Percentiles rank a stretch among this genome's conserved stretches.
Evolutionary conservation across 2,113 vertebrate species (phyloP).

Genomic region (Ochotona curzoniae): DNA sequence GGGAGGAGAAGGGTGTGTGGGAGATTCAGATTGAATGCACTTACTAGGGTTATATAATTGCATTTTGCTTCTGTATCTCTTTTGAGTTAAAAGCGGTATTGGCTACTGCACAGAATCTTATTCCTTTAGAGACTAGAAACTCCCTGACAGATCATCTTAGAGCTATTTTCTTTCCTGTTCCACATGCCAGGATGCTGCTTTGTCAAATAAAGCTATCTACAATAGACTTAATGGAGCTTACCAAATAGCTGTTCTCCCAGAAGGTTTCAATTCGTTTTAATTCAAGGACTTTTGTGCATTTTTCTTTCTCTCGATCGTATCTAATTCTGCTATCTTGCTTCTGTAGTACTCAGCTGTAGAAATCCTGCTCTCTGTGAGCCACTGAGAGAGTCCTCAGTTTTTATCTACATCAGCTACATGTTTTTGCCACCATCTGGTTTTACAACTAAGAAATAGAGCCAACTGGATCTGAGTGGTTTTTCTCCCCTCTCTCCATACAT

Average conservation of each 20-base stretch:
- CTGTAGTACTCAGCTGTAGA: constrained; percentile 68
- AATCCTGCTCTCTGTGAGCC: constrained; percentile 53
- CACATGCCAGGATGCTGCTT: constrained; percentile 78
- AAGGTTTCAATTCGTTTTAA: constrained; percentile 83
- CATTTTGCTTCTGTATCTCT: constrained; percentile 77
- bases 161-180: constrained; percentile 81
- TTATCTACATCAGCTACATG: constrained; percentile 59
- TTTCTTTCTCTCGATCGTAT: constrained; percentile 73
- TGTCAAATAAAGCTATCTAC: constrained; percentile 83
- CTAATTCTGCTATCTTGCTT: constrained; percentile 78
- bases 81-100: constrained; percentile 74
- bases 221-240: constrained; percentile 82
- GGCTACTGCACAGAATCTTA: constrained; percentile 65
- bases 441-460: constrained; percentile 69
- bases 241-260: constrained; percentile 81
- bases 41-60: constrained; percentile 76
- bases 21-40: constrained; percentile 68
- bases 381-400: constrained; percentile 41
- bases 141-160: constrained; percentile 80
- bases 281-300: constrained; percentile 79
- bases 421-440: constrained; percentile 55
- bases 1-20: constrained; percentile 20
- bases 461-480: constrained; percentile 30
- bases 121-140: constrained; percentile 74
- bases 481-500: background rate